A percentile compares a stretch with the other conserved stretches of the same genome.
Conservation (phyloP, 1,140 invertebrate genomes). For the Orchesella cincta region DNA sequence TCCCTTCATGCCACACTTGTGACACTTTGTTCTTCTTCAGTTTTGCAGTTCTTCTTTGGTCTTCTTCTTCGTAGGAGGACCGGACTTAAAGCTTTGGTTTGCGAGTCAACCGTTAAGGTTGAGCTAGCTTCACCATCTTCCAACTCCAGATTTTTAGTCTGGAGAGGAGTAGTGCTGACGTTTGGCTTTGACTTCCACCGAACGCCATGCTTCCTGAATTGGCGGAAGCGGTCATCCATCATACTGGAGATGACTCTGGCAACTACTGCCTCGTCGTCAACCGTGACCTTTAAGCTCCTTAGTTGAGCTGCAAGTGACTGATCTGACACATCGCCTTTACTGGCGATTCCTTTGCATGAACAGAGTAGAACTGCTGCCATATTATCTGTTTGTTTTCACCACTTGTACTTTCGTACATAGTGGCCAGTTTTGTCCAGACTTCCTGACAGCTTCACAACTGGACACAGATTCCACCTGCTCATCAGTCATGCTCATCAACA, state of each 20-base stretch:
- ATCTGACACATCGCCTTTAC: constrained; percentile 32
- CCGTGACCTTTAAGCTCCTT: not conserved
- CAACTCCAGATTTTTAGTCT: constrained; percentile 38
- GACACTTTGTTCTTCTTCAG: constrained; percentile 39
- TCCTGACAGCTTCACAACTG: constrained; percentile 24
- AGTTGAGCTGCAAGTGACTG: constrained; percentile 32
- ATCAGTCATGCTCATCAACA: constrained; percentile 27
- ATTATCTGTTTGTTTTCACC: constrained; percentile 30
- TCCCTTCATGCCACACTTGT: constrained; percentile 30
- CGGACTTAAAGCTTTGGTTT: not conserved
- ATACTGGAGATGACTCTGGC: constrained; percentile 32
- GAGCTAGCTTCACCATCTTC: constrained; percentile 28
- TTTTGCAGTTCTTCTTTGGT: constrained; percentile 33
- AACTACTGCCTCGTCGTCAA: constrained; percentile 32
- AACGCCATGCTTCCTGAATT: constrained; percentile 38
- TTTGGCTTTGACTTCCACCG: constrained; percentile 31
- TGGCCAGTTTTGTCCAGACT: constrained; percentile 27
- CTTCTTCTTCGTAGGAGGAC: not conserved
- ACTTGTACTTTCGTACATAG: constrained; percentile 36
- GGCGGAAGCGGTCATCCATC: constrained; percentile 22
- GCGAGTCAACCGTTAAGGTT: not conserved
- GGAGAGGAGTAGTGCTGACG: constrained; percentile 29
- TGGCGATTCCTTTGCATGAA: not conserved
- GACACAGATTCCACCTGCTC: constrained; percentile 25
- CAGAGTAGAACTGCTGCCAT: constrained; percentile 7